These are phyloP conservation scores for Brachionus calyciflorus DNA, from an alignment of 1,140 invertebrate genomes.

Conservation along the genomic window DNA sequence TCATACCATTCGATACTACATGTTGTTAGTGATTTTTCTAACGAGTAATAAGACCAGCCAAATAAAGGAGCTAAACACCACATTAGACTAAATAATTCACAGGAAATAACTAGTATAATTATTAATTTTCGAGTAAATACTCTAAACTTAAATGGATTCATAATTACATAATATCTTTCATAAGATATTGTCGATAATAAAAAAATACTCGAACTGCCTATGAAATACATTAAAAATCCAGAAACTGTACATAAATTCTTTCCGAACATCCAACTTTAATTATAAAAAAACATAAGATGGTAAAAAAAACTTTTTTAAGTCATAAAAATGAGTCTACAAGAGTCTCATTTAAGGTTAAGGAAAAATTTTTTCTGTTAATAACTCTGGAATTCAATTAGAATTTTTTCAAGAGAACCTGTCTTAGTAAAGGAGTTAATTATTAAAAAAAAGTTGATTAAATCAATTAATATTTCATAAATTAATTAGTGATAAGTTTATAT, in stretches of 20 bases:
- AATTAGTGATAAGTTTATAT: too few relatives aligned
- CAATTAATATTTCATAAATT: too few relatives aligned
- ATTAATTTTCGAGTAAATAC: neutral
- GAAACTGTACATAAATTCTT: neutral
- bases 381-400: too few relatives aligned
- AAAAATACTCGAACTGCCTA: conserved; percentile 26
- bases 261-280: conserved; percentile 3
- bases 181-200: neutral
- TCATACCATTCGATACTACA: conserved; percentile 43
- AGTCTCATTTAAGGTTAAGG: too few relatives aligned
- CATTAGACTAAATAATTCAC: neutral
- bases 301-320: too few relatives aligned
- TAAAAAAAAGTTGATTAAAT: too few relatives aligned
- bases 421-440: too few relatives aligned
- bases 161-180: conserved; percentile 16
- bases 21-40: conserved; percentile 23
- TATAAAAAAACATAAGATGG: too few relatives aligned
- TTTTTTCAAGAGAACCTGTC: too few relatives aligned
- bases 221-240: neutral
- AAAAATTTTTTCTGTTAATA: too few relatives aligned
- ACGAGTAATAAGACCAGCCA: conserved; percentile 38
- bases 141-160: neutral
- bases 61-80: neutral
- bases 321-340: too few relatives aligned
- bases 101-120: neutral